Evolutionary conservation across 2,113 vertebrate species (phyloP), one percentile per base, ranked within the genome.

Genomic region (Lampris incognitus): DNA sequence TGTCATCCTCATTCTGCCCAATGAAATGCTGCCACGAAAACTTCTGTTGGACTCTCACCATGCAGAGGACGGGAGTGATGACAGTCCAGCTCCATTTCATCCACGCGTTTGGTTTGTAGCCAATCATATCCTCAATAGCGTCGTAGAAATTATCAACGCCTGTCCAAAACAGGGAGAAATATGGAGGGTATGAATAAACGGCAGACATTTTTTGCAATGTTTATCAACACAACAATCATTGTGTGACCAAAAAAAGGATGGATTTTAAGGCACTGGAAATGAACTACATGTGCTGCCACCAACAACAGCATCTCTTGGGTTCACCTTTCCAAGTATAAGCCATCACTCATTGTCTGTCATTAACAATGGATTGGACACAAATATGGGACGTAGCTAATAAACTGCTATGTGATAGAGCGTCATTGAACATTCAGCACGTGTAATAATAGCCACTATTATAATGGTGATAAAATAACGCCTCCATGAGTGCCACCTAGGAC

Each of bases 61-160:
- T 90, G 9, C 98, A 99, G 63, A 99, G 97, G 87, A 97, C 89
- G 48, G 98, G 98, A 60, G 98, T 99, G 91, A 98, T 94, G 72
- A 97, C 72, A 86, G 94, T 94, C 98, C 98, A 99, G 95, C 98
- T 98, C 97, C 95, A 98, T 88, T 99, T 99, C 98, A 99, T 99
- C 98, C 98, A 99, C 11, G 95, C 87, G 87, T 97, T 98, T 69
- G 98, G 98, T 94, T 96, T 96, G 92, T 99, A 99, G 92, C 98
- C 98, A 78, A 99, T 98, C 98, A 99, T 99, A 85, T 99, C 98
- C 89, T 99, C 98, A 85, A 99, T 95, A 83, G 94, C 96, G 76
- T 98, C 96, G 78, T 99, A 99, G 92, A 99, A 97, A 93, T 97
- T 97, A 94, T 99, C 96, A 88, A 94, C 96, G 91, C 98, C 98